Evolutionary conservation across 2,797 vertebrate genomes (phyloP).

Genomic region (Paratrypauchen microcephalus): DNA sequence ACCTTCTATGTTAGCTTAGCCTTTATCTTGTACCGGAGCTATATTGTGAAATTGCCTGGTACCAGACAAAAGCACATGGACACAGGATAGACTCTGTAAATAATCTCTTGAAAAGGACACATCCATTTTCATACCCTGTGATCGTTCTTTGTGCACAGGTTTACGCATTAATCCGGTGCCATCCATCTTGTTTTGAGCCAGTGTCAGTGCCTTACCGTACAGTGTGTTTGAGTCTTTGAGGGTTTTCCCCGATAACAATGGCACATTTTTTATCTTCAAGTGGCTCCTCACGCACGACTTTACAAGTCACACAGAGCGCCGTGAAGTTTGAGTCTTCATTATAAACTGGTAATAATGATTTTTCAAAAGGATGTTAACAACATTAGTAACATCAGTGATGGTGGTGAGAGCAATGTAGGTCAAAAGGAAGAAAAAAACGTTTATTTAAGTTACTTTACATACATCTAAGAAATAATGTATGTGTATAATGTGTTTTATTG

Average conservation of each 20-base stretch:
- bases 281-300: conserved; percentile 14
- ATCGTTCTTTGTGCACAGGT: conserved; percentile 1
- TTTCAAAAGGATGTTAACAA: no score
- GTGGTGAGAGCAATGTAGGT: no score
- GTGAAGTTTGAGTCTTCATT: no score
- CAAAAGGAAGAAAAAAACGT: no score
- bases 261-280: conserved; percentile 44
- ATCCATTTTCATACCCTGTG: neutral
- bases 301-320: no score
- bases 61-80: neutral
- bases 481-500: no score
- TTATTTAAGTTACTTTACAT: no score
- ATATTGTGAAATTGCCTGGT: neutral
- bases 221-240: conserved; percentile 15
- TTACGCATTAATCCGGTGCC: conserved; percentile 28
- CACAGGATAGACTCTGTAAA: neutral
- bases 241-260: conserved; percentile 30
- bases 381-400: no score
- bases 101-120: neutral
- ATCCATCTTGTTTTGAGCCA: conserved; percentile 37
- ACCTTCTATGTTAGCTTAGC: neutral
- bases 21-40: neutral
- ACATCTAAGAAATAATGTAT: no score
- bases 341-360: no score
- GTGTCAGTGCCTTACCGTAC: conserved; percentile 29